Evolutionary conservation across 1,140 invertebrate species (phyloP), one percentile per base, ranked within the genome.

Genomic region (Zaprionus inermis): DNA sequence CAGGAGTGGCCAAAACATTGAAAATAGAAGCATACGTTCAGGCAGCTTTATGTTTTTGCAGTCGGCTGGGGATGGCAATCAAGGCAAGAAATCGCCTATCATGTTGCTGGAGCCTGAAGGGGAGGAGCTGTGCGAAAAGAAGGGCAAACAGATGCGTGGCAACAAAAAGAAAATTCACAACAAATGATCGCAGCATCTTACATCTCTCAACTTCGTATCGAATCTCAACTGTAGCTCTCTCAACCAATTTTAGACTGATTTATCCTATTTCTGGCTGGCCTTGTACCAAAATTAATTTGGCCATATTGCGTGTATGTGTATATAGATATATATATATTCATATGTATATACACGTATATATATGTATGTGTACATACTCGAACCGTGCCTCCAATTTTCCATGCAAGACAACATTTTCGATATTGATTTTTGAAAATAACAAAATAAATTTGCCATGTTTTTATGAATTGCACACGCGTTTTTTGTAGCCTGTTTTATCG

Each of bases 101-200:
- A n/a, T 24, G 22, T 24, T 24, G 22, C 22, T 2, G n/a, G 7
- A 44, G n/a, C 6, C n/a, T 16, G 6, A 44, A 7, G 7, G 6
- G n/a, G 38, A 44, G 7, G 12, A 12, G 28, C 2, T n/a, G n/a
- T n/a, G 2, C 3, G 44, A 70, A n/a, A 71, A 71, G 36, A 70
- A 61, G 11, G 30, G 34, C n/a, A 70, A 71, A 20, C 16, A 69
- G 24, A 5, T 41, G 22, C 66, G 41, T 20, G 52, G 51, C 22
- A 24, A 4, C 57, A 57, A 52, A 34, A 70, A 57, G 52, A 70
- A 51, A 11, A 57, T 18, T 30, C 52, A 24, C 66, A 61, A 56
- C 24, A 28, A 28, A 28, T 28, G 24, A 28, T 28, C 24, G 5
- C 24, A 28, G 24, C 14, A n/a, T 38, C 14, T n/a, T 5, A n/a